Evolutionary conservation across 2,888 invertebrate genomes (phyloP).

Genomic region (Timandra comae): DNA sequence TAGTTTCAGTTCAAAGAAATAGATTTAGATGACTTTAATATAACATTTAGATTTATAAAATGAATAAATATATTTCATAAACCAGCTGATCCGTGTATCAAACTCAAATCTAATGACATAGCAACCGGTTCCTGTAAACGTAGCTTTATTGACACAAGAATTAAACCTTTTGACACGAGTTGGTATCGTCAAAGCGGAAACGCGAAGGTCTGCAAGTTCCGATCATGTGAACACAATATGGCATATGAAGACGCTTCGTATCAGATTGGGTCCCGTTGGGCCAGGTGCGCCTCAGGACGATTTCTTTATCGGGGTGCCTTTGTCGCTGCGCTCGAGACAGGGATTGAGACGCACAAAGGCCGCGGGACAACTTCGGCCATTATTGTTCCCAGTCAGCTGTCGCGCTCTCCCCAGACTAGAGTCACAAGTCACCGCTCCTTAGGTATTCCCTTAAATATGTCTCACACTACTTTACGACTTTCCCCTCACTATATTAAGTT

Average conservation of each 20-base stretch:
- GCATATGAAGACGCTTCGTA: conserved; percentile 36
- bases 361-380: conserved; percentile 67
- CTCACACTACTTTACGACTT: conserved; percentile 3
- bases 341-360: conserved; percentile 54
- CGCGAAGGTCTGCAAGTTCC: conserved; percentile 31
- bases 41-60: too few relatives aligned
- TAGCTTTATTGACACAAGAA: conserved; percentile 14
- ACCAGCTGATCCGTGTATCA: too few relatives aligned
- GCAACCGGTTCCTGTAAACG: background rate
- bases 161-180: conserved; percentile 20
- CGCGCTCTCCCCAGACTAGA: conserved; percentile 47
- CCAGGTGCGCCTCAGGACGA: conserved; percentile 69
- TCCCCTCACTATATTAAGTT: conserved; percentile 5
- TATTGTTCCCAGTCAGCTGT: conserved; percentile 71
- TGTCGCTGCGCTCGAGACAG: conserved; percentile 47
- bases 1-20: too few relatives aligned
- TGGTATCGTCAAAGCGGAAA: conserved; percentile 47
- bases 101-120: too few relatives aligned
- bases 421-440: conserved; percentile 36
- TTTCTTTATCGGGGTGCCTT: conserved; percentile 42
- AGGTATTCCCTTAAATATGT: conserved; percentile 9
- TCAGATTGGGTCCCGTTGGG: conserved; percentile 49
- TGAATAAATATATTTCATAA: too few relatives aligned
- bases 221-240: conserved; percentile 33
- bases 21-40: too few relatives aligned